phyloP scores from a whole-genome alignment of 2,888 invertebrate species.

The Mythimna pallens region DNA sequence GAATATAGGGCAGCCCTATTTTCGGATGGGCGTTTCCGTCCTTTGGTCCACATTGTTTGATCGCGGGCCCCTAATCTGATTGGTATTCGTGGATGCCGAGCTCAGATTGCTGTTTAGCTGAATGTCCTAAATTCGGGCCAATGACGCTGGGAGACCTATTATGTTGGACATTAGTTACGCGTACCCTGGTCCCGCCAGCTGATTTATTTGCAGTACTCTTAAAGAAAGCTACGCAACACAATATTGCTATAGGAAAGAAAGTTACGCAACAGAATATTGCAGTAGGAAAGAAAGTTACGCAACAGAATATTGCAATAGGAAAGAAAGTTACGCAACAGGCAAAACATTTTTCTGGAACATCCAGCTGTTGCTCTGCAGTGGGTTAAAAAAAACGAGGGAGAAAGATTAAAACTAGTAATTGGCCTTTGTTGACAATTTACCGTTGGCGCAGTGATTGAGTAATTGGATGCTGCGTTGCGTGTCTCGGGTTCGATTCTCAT shows the following conservation, averaged over 20 bases:
- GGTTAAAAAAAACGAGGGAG: no score
- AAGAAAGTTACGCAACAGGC: no score
- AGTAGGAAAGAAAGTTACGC: background rate
- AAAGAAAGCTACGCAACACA: no score
- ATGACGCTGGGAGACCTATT: constrained; percentile 18
- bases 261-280: background rate
- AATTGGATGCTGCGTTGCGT: no score
- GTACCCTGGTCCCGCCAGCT: background rate
- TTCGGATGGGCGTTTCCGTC: constrained; percentile 20
- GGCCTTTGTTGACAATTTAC: no score
- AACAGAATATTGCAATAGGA: background rate
- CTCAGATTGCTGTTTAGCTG: constrained; percentile 58
- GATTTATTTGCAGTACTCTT: constrained; percentile 4
- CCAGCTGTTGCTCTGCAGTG: no score
- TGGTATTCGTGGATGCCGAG: constrained; percentile 43
- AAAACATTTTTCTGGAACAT: no score
- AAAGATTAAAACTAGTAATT: no score
- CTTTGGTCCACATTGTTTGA: constrained; percentile 32
- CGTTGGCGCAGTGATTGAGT: no score
- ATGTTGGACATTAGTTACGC: constrained; percentile 33
- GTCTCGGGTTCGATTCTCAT: no score
- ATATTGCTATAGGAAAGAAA: background rate
- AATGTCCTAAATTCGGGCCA: constrained; percentile 44
- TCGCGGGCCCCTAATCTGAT: constrained; percentile 47
- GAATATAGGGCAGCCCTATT: constrained; percentile 35